Percentiles rank a stretch among this genome's conserved stretches.
These are phyloP conservation scores for Phalera bucephala DNA, from an alignment of 2,888 invertebrate species.

Conservation along the genomic window DNA sequence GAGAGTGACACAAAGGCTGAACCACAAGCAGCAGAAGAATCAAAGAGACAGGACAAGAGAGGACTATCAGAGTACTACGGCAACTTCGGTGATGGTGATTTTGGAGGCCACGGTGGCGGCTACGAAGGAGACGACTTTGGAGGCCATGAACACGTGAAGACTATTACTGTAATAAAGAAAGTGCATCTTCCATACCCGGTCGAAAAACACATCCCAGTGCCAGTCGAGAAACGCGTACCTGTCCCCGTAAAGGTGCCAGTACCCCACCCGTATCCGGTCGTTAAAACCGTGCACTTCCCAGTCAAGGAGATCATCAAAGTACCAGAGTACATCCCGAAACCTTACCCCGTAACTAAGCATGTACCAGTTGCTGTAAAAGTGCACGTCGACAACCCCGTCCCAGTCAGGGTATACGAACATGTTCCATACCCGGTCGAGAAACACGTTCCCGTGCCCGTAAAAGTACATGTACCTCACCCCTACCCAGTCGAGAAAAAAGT, in stretches of 20 bases:
- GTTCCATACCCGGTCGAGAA: slow-evolving; percentile 89
- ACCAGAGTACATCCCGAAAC: slow-evolving; percentile 86
- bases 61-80: slow-evolving; percentile 79
- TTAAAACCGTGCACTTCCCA: slow-evolving; percentile 86
- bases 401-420: slow-evolving; percentile 83
- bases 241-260: slow-evolving; percentile 86
- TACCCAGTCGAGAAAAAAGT: slow-evolving; percentile 89
- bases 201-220: slow-evolving; percentile 86
- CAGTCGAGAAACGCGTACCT: slow-evolving; percentile 86
- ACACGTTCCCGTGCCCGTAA: slow-evolving; percentile 86
- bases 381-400: slow-evolving; percentile 86
- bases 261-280: slow-evolving; percentile 87
- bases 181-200: slow-evolving; percentile 89
- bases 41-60: slow-evolving; percentile 82
- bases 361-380: slow-evolving; percentile 86
- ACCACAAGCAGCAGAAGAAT: slow-evolving; percentile 65
- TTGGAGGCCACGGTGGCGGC: slow-evolving; percentile 52
- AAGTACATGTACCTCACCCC: slow-evolving; percentile 88
- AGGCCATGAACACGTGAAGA: slow-evolving; percentile 79
- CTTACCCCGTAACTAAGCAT: slow-evolving; percentile 86
- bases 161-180: slow-evolving; percentile 87
- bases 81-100: no score
- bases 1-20: slow-evolving; percentile 74
- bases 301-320: slow-evolving; percentile 86
- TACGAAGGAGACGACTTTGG: slow-evolving; percentile 39